phyloP scores from a whole-genome alignment of 2,113 vertebrate genomes.

The Psilopsiagon aymara region DNA sequence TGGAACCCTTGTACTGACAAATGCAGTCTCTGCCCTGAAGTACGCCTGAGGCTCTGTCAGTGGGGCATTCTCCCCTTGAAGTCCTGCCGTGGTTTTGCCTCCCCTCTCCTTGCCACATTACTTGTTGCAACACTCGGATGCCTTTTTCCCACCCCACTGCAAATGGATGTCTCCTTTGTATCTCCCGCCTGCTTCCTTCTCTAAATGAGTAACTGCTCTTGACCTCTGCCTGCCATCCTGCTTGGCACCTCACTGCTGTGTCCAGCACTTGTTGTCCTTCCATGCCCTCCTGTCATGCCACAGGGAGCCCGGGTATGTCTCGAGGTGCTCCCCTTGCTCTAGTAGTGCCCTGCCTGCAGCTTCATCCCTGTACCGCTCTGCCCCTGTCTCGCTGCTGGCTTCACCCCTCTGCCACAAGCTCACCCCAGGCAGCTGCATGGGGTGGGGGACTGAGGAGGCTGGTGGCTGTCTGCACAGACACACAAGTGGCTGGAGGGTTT shows the following conservation, averaged over 20 bases:
- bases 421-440: not conserved
- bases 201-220: not conserved
- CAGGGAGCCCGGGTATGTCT: not conserved
- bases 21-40: not conserved
- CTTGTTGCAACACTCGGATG: not conserved
- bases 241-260: not conserved
- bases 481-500: not conserved
- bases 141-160: rapidly evolving
- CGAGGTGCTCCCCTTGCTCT: rapidly evolving
- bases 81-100: not conserved
- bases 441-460: not conserved
- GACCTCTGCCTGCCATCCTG: not conserved
- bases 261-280: not conserved
- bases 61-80: too few species aligned
- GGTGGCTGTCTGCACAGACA: not conserved
- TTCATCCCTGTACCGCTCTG: not conserved
- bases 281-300: rapidly evolving
- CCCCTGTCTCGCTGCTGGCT: rapidly evolving
- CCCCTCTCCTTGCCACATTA: rapidly evolving
- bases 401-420: not conserved
- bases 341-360: rapidly evolving
- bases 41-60: rapidly evolving
- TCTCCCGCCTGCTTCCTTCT: not conserved
- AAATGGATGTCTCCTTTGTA: not conserved
- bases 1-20: not conserved